phyloP scores from a whole-genome alignment of 2,888 invertebrate species.

The Syritta pipiens region DNA sequence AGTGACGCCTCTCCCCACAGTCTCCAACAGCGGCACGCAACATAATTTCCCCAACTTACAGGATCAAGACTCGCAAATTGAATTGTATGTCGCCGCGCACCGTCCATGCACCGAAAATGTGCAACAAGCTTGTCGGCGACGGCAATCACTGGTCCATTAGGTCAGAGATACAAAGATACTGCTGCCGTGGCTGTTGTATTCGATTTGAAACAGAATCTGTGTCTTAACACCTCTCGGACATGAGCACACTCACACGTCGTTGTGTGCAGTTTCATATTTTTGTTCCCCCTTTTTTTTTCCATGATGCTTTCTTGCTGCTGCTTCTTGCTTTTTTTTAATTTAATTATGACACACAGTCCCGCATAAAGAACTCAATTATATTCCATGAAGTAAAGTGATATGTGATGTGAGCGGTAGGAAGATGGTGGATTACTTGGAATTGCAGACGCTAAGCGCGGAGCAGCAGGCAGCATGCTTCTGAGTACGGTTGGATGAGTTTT shows the following conservation, averaged over 20 bases:
- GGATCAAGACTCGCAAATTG: no score
- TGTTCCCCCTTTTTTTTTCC: no score
- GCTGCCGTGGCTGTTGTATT: no score
- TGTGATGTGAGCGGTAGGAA: slow-evolving; percentile 4
- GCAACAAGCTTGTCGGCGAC: neutral
- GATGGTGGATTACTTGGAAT: slow-evolving; percentile 45
- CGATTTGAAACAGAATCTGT: slow-evolving; percentile 11
- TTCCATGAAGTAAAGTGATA: slow-evolving; percentile 52
- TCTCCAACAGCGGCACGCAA: no score
- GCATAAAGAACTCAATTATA: slow-evolving; percentile 55
- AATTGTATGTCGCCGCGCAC: no score
- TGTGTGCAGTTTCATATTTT: neutral
- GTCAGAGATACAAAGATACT: neutral
- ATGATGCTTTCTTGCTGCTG: no score
- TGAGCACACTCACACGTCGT: neutral
- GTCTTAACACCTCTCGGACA: slow-evolving; percentile 36
- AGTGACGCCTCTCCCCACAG: neutral
- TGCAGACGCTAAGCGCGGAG: slow-evolving; percentile 4
- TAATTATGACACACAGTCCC: slow-evolving; percentile 40
- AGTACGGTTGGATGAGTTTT: slow-evolving; percentile 19
- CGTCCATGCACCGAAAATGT: no score
- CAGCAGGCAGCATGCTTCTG: slow-evolving; percentile 6
- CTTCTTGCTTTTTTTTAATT: slow-evolving; percentile 9
- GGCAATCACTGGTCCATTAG: slow-evolving; percentile 5
- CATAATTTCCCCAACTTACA: no score